Conservation (phyloP, 1,140 invertebrate genomes). For the Drosophila leontia region DNA sequence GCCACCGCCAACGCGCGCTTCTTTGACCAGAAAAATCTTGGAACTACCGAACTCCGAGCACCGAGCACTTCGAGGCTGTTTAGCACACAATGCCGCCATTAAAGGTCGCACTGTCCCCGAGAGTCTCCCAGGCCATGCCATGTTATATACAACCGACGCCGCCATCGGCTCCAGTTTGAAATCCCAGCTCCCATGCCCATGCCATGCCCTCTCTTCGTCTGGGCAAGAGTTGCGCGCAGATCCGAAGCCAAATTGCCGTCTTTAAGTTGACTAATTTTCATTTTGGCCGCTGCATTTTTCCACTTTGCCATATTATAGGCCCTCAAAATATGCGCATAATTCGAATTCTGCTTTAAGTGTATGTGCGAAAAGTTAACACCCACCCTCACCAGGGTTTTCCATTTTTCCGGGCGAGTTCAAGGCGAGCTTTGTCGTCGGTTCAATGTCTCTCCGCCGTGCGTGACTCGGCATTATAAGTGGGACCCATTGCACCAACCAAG, state of each 20-base stretch:
- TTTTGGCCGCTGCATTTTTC: constrained; percentile 51
- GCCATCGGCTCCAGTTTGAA: background rate
- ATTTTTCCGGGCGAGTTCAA: constrained; percentile 50
- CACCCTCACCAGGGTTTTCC: background rate
- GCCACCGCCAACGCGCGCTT: constrained; percentile 50
- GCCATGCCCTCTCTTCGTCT: constrained; percentile 2
- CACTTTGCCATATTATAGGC: constrained; percentile 16
- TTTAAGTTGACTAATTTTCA: constrained; percentile 76
- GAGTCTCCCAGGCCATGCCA: constrained; percentile 52
- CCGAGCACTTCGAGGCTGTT: constrained; percentile 51
- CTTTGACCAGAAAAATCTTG: constrained; percentile 11
- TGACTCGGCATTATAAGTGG: constrained; percentile 36
- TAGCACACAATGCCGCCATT: constrained; percentile 82
- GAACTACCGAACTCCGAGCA: background rate
- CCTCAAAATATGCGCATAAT: constrained; percentile 66
- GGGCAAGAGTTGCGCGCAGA: constrained; percentile 23
- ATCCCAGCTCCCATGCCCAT: constrained; percentile 3
- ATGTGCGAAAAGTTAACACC: constrained; percentile 55
- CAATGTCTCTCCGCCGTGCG: constrained; percentile 40
- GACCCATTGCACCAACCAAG: background rate
- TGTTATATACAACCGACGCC: constrained; percentile 6
- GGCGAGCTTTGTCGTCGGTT: constrained; percentile 46
- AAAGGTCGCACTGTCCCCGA: constrained; percentile 62
- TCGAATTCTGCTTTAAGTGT: constrained; percentile 37
- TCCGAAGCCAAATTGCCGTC: constrained; percentile 55